Base-by-base conservation (phyloP, 2,797 vertebrate species). In the Pangasius larnaudii region DNA sequence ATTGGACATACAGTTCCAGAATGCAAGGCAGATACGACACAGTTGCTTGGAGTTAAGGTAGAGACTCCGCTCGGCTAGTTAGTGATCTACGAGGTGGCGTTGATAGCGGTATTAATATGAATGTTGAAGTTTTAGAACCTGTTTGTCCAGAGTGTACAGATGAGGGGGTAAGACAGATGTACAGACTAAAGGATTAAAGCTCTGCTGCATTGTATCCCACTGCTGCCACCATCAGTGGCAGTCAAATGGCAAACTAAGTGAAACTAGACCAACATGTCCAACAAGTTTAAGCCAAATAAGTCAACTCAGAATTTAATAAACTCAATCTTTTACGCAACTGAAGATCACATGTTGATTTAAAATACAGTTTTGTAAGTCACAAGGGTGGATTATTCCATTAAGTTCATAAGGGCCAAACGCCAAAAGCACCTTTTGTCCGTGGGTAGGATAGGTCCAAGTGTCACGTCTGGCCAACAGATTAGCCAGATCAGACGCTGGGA, bases 401-500 rank as follows among this genome's bases (percentile, higher is more conserved):
- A 16, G 11, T 51, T 18, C 27, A 53, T 58, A 80, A 59, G 33
- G 7, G 13, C 14, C 39, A 3, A 63, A 81, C 16, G 0, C 51
- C 51, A 42, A 61, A 30, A 51, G 1, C n/a, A 2, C 14, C 33
- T 22, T 74, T 42, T 42, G 80, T 42, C 59, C 53, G 27, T 74
- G 67, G 14, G 84, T 19, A 65, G 71, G 56, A 65, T 65, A 74
- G 67, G 81, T 58, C 69, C 89, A 88, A 92, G 90, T 82, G 83
- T 86, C 84, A 87, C 89, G 92, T 94, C 92, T 92, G 86, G 92
- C 84, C 46, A 39, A 88, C 72, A 91, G 95, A 95, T 96, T 95
- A 95, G 92, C 91, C 90, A 84, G 92, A 94, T 95, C 93, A 95
- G 92, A 95, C 92, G 36, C 53, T 46, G 46, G 93, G 95, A 95